These are phyloP conservation scores for Cephalotes varians DNA, from an alignment of 2,888 invertebrate species.

Conservation along the genomic window DNA sequence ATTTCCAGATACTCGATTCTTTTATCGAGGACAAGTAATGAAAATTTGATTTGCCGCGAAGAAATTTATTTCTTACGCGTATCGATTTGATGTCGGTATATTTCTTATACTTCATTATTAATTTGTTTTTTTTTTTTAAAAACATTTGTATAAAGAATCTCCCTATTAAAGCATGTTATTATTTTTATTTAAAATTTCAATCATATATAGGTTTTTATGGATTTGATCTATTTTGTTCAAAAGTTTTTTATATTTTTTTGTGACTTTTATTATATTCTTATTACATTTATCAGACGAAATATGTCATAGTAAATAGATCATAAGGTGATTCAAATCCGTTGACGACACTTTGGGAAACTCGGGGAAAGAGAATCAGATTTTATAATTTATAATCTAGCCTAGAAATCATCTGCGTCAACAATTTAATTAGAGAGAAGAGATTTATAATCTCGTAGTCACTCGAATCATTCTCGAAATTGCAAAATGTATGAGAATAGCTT, in stretches of 20 bases:
- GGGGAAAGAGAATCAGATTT: conserved; percentile 48
- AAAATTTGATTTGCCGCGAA: conserved; percentile 19
- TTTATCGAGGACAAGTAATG: conserved; percentile 15
- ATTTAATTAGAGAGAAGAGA: conserved; percentile 22
- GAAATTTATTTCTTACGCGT: background rate
- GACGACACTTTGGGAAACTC: background rate
- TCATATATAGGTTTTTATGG: background rate
- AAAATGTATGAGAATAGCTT: background rate
- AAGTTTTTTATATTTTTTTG: background rate
- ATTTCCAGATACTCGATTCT: conserved; percentile 4
- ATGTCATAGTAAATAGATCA: background rate
- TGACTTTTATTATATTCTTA: background rate
- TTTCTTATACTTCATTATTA: background rate
- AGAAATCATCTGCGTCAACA: conserved; percentile 53
- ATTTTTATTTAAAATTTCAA: conserved; percentile 1
- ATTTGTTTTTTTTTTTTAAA: background rate
- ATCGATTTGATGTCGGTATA: conserved; percentile 18
- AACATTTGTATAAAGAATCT: background rate
- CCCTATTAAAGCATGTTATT: background rate
- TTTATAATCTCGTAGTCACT: conserved; percentile 30
- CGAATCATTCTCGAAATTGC: background rate
- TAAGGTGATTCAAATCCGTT: background rate
- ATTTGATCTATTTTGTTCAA: background rate
- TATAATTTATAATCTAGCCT: conserved; percentile 40
- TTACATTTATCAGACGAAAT: background rate